Evolutionary conservation across 2,888 invertebrate species (phyloP), one percentile per base, ranked within the genome.

Genomic region (Quadriops clusia): DNA sequence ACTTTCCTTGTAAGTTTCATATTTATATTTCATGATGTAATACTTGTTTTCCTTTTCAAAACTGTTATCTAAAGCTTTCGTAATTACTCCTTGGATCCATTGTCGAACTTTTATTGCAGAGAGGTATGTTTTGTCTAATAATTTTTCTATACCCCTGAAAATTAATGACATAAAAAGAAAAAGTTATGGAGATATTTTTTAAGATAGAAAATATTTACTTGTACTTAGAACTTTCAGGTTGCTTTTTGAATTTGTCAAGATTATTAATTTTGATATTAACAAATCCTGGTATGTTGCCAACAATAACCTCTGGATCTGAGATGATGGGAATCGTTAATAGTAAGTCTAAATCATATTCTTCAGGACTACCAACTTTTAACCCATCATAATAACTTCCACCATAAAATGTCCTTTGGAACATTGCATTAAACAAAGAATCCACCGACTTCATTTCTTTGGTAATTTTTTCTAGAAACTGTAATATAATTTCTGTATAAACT

Each of bases 341-440:
- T 4, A 74, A 56, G 51, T 75, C 70, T 48, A 75, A 60, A 44
- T 75, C 75, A 40, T 66, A 75, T 44, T 76, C 75, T 34, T 71
- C 65, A n/a, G 74, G 67, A 30, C 63, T 62, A 2, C 66, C 64
- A 1, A 74, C 65, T 51, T 69, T 70, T 13, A 74, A 61, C 8
- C 64, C 61, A 43, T 76, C 75, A 37, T 67, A 72, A 23, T 62
- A 74, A 44, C 74, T 74, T 8, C 75, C 75, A 0, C 68, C 70
- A 39, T 61, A 70, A 34, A 64, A 56, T 2, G 58, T 54, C 20
- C 38, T 43, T 23, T 45, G 38, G 28, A 37, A 64, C 17, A 52
- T 33, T 11, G 33, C 46, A 2, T 35, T 38, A 33, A 65, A 65
- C 2, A 61, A 33, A 3, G 35, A 5, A 40, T 42, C 49, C n/a